Base-by-base conservation (phyloP, 2,113 vertebrate genomes). In the Terrapene triunguis region DNA sequence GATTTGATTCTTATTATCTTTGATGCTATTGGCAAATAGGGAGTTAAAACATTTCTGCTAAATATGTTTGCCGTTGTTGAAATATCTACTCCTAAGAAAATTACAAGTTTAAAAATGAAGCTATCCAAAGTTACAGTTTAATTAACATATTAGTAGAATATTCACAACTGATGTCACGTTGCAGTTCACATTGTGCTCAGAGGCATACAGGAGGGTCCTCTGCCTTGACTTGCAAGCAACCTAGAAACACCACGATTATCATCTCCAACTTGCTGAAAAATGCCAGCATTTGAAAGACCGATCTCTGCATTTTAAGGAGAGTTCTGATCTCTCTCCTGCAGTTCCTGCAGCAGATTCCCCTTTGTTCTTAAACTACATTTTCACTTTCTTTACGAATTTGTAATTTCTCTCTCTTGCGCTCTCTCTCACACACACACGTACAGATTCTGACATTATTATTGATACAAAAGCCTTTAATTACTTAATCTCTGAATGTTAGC, bases 1-100 rank as follows among this genome's bases (percentile, higher is more conserved):
- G 89, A 97, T 97, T 96, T 94, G 88, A 95, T 94, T 94, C 89
- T 96, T 92, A 92, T 97, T 96, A 91, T 96, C 92, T 95, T 94
- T 96, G 97, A 90, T 82, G 88, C 54, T 14, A 72, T 89, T 92
- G 91, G 96, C 91, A 95, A 96, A 94, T 29, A 91, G 50, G 93
- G 97, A 97, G 97, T 97, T 98, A 97, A 97, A 12, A 82, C 86
- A 83, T 84, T 92, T 96, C 91, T 90, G 53, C 35, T n/a, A 85
- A 88, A 90, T 88, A 84, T 57, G 85, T 82, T 35, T 80, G 92
- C 82, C 83, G 62, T 76, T 95, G 54, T 59, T 93, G 92, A 44
- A 95, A 91, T 44, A 65, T 16, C 59, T 84, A 53, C 79, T 88
- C 62, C 78, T 82, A 84, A 85, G 90, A 88, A 88, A 95, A 94